Conservation (phyloP, 2,888 invertebrate species). For the Dioctria linearis region DNA sequence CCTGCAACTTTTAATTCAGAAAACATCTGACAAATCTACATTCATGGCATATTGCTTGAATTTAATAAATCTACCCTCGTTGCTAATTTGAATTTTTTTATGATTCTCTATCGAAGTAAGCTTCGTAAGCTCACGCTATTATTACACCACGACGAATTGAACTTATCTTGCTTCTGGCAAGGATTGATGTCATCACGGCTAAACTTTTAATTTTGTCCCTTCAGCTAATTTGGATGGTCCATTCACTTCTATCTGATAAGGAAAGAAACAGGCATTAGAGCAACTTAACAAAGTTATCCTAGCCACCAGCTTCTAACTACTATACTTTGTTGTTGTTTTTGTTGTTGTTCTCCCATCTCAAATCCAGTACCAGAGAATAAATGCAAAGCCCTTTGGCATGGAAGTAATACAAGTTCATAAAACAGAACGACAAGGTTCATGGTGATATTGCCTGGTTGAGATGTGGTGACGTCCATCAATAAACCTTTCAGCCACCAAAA, state of each 20-base stretch:
- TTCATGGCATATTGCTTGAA: no score
- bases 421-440: conserved; percentile 13
- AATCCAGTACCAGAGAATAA: neutral
- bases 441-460: conserved; percentile 22
- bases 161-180: neutral
- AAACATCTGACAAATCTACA: no score
- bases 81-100: no score
- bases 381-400: neutral
- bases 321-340: neutral
- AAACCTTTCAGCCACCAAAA: neutral
- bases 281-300: neutral
- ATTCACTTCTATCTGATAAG: neutral
- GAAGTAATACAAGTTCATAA: conserved; percentile 17
- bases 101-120: no score
- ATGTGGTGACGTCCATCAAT: conserved; percentile 41
- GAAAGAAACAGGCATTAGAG: neutral
- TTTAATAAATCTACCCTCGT: no score
- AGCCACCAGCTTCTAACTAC: neutral
- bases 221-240: conserved; percentile 1
- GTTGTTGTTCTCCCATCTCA: neutral
- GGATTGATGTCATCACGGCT: neutral
- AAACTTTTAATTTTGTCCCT: neutral
- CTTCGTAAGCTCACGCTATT: no score
- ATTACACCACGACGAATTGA: no score
- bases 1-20: no score